Percentiles rank a stretch among this genome's conserved stretches.
Conservation (phyloP, 2,797 vertebrate species). For the Otolemur crassicaudatus region DNA sequence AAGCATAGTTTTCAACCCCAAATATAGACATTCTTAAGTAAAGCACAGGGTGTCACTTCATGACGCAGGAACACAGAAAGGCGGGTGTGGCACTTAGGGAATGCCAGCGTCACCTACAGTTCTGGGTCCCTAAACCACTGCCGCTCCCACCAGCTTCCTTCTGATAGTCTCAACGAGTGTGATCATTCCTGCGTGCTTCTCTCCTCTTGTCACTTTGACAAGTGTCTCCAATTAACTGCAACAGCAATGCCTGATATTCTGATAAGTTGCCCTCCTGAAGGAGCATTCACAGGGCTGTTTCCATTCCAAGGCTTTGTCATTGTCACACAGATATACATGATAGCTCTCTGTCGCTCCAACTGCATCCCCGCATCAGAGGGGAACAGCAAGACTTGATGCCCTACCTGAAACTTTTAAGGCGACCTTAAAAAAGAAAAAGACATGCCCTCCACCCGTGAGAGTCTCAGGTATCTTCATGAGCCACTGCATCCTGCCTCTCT, state of each 20-base stretch:
- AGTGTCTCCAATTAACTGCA: neutral
- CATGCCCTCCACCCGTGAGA: neutral
- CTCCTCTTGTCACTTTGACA: neutral
- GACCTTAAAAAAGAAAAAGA: neutral
- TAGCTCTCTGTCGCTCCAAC: neutral
- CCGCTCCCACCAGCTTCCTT: neutral
- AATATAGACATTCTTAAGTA: conserved; percentile 36
- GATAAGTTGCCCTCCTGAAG: neutral
- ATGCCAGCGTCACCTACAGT: neutral
- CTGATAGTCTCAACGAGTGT: neutral
- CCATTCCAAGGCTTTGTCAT: neutral
- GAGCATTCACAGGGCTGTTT: neutral
- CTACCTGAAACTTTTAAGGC: neutral
- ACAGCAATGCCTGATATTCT: neutral
- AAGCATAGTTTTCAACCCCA: neutral
- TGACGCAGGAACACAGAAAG: neutral
- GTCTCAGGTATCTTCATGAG: neutral
- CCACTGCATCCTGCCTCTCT: neutral
- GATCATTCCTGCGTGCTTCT: neutral
- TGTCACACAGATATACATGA: neutral
- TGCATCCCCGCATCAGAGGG: neutral
- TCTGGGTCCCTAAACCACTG: neutral
- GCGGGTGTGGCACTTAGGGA: neutral
- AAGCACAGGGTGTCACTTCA: neutral
- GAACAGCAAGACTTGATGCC: neutral